Conservation (phyloP, 2,113 vertebrate genomes). For the Cavia aperea region DNA sequence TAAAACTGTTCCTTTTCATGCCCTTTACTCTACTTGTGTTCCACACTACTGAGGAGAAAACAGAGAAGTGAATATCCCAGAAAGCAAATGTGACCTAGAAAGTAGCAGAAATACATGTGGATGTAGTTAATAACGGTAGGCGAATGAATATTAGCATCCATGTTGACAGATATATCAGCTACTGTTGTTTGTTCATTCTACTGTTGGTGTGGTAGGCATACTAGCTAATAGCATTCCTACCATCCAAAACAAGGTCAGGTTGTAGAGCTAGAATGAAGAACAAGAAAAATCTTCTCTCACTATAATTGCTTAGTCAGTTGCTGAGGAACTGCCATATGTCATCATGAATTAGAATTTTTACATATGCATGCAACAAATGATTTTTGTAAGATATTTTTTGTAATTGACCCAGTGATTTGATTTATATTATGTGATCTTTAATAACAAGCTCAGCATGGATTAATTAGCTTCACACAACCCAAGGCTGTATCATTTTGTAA, state of each 20-base stretch:
- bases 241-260: not conserved
- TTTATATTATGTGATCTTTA: constrained; percentile 12
- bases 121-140: not conserved
- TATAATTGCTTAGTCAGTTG: not conserved
- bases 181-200: not conserved
- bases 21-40: not conserved
- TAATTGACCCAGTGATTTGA: not conserved
- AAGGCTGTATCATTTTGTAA: not conserved
- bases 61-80: not conserved
- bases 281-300: not conserved
- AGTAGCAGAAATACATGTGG: not conserved
- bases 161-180: not conserved
- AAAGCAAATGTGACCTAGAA: not conserved
- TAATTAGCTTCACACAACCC: not conserved
- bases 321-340: not conserved
- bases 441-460: not conserved
- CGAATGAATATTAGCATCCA: not conserved
- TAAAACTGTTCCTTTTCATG: not conserved
- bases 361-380: not conserved
- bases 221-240: not conserved
- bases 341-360: not conserved
- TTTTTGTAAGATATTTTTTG: not conserved
- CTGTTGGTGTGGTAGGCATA: not conserved
- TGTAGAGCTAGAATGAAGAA: not conserved
- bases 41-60: not conserved